Base-by-base conservation (phyloP, 2,113 vertebrate species). In the Lasiurus cinereus region DNA sequence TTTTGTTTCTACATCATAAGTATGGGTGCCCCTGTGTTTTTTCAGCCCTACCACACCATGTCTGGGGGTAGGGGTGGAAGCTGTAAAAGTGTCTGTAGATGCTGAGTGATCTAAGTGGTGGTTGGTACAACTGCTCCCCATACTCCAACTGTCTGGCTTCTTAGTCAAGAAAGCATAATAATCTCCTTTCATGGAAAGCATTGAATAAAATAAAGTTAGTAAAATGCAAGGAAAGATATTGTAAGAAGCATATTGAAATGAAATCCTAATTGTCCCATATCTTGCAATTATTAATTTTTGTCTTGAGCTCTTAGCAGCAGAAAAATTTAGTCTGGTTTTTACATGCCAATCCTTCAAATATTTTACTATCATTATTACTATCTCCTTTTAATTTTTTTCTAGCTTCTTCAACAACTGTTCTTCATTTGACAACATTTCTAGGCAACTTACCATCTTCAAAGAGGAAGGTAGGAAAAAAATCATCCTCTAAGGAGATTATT, bases 101-200 rank as follows among this genome's bases (percentile, higher is more conserved):
- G 36, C 1, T 15, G 3, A 36, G 31, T 3, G 16, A 74, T 4
- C 22, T 24, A 72, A 50, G 31, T 8, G 6, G n/a, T 0, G 0
- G 9, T 29, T n/a, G n/a, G 8, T 19, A 36, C 0, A 88, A 92
- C 12, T 56, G 6, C 6, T 78, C 18, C 11, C 29, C 72, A 6
- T 46, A 50, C 21, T 48, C 29, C 31, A 77, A 77, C 0, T 50
- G 19, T 74, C 56, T 69, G 13, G 3, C 14, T 54, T 86, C 8
- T 39, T 31, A 46, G 4, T 33, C 8, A 9, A 66, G 24, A 72
- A 18, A 36, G 2, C 16, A 2, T 31, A 52, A 70, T 52, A 46
- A 76, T 67, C 0, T 89, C 2, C 3, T 50, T 95, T 88, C 66
- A 22, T 27, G 39, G 46, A 43, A 66, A 13, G 13, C 15, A 72